phyloP scores from a whole-genome alignment of 2,113 vertebrate genomes.

The Chunga burmeisteri region DNA sequence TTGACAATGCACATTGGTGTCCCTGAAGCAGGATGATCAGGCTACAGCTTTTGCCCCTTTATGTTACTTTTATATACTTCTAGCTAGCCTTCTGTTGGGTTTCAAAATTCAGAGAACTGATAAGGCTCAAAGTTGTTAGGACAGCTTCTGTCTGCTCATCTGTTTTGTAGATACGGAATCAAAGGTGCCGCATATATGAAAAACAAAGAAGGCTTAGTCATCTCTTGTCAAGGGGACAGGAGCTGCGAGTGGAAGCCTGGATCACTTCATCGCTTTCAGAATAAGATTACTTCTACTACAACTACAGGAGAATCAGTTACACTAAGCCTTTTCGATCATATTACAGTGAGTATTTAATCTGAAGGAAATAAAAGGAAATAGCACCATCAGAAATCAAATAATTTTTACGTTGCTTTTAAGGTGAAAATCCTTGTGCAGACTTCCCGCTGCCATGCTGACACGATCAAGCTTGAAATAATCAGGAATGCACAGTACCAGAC shows the following conservation, averaged over 20 bases:
- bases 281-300: conserved; percentile 81
- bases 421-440: conserved; percentile 83
- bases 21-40: neutral
- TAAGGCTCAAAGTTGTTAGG: neutral
- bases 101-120: neutral
- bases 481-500: conserved; percentile 71
- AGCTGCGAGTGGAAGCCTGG: conserved; percentile 86
- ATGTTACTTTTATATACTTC: neutral
- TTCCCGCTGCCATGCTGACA: conserved; percentile 81
- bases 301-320: conserved; percentile 72
- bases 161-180: conserved; percentile 82
- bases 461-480: conserved; percentile 81
- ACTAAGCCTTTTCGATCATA: conserved; percentile 86
- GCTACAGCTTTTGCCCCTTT: neutral
- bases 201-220: conserved; percentile 87
- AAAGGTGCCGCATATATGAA: conserved; percentile 90
- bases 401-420: conserved; percentile 58
- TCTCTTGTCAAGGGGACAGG: conserved; percentile 64
- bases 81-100: too few relatives aligned
- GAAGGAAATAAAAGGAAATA: neutral
- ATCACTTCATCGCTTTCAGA: conserved; percentile 74
- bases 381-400: neutral
- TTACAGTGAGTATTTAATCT: conserved; percentile 80
- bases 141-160: neutral
- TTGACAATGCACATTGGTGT: fast-evolving